Evolutionary conservation across 2,113 vertebrate species (phyloP), one percentile per base, ranked within the genome.

Genomic region (Tapirus terrestris): DNA sequence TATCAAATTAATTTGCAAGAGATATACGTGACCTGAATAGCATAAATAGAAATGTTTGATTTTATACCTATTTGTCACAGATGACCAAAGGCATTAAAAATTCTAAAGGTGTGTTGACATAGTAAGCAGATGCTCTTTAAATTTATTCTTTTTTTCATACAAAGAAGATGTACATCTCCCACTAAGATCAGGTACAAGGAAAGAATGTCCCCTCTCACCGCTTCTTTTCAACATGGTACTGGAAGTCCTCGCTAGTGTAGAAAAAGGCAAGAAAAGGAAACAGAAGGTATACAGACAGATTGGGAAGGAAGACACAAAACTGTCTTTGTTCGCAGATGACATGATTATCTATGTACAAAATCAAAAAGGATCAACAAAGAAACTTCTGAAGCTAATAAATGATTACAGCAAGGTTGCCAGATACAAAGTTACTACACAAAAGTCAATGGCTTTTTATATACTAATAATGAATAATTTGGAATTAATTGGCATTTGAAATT

Each of bases 191-290:
- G 39, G 14, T 77, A 31, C 36, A 67, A 80, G 27, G 61, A 80
- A 91, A 56, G 27, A 48, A 43, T 65, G 21, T 43, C 36, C 29
- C 61, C 63, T 91, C 61, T 31, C 48, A 56, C n/a, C 48, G 25
- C 63, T 6, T 36, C 63, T 68, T 51, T 65, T 3, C 63, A 68
- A 68, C 17, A 91, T 43, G 31, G 13, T 81, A 68, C 65, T 18
- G 48, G 36, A 56, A 81, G 36, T 58, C n/a, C 51, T 80, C 43
- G 36, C 33, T 77, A 90, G 51, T 27, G 25, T 76, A 68, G n/a
- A 68, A 81, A 68, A 81, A 68, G 63, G 20, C 89, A n/a, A 81
- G 63, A 91, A 91, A 81, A n/a, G 48, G n/a, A 58, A 91, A 81
- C 5, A 23, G 3, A 67, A 53, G 18, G 13, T 43, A 80, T 20